Evolutionary conservation across 2,113 vertebrate genomes (phyloP), one percentile per base, ranked within the genome.

Genomic region (Hippocampus abdominalis): DNA sequence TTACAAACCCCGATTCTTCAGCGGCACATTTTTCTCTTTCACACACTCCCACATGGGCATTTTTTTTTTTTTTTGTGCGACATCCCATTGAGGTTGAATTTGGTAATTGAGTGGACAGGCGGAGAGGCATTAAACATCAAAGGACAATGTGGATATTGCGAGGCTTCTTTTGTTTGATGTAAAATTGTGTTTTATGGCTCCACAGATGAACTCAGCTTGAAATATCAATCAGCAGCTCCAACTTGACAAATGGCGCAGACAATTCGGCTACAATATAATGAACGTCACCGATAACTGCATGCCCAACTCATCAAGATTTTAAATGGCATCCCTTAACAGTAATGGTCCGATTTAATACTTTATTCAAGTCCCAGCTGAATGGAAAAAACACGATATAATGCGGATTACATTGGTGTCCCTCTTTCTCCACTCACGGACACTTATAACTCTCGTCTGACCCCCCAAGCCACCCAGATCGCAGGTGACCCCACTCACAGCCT

Each of bases 1-100:
- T 85, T 81, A 77, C 78, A 81, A 79, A 80, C 81, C 72, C 57
- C 68, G 79, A 73, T 79, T 77, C 81, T 78, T 69, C 25, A 6
- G 53, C 76, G 68, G 68, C 75, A 80, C 66, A 71, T 77, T 83
- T 72, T 80, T 66, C 51, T 54, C 9, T 61, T 79, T 78, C 48
- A 59, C 73, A 75, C 64, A 67, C 40, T 74, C 66, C 44, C 67
- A 68, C 66, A 68, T 29, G 69, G n/a, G 48, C 27, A 29, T 11
- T 70, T 69, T 61, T 70, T 75, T 21, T 44, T 13, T 20, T 49
- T 49, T 49, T 49, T 16, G 46, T 49, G 42, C 7, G 57, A 65
- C 21, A 57, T 60, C 11, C 27, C 46, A 32, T 32, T 71, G 60
- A 68, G 21, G 70, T 59, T 5, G 9, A 68, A 75, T 76, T 20